Base-by-base conservation (phyloP, 2,113 vertebrate genomes). In the Brachypodius melanocephalos region DNA sequence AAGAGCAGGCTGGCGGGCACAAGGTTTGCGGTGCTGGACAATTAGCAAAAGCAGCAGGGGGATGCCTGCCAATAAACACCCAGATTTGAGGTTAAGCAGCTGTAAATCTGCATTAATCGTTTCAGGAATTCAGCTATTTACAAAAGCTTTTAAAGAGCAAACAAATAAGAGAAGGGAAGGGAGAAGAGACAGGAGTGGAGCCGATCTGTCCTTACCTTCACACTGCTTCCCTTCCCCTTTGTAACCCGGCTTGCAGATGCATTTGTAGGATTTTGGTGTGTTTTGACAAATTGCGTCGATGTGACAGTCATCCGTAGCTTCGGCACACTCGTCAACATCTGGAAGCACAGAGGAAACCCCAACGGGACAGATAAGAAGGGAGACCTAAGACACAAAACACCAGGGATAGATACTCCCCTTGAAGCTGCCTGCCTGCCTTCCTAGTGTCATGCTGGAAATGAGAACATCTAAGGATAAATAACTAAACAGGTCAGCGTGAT, bases 231-330 rank as follows among this genome's bases (percentile, higher is more conserved):
- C 99, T 77, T 99, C 99, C 52, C 99, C 99, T 96, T 99, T 99
- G 93, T 99, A 99, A 75, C 99, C 99, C 0, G 99, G 98, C 86
- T 99, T 99, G 97, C 99, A 99, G 96, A 99, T 99, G 96, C 99
- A 99, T 96, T 99, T 99, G 98, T 98, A 99, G 91, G 99, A 99
- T 95, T 98, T 99, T 4, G 98, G 98, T 0, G 99, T 99, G 97
- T 99, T 99, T 97, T 99, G 99, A 96, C 99, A 99, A 91, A 99
- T 98, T 19, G 99, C 99, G 25, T 99, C 99, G 8, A 99, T 99
- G 97, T 99, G 99, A 95, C 99, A 99, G 97, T 99, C 99, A 8
- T 99, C 99, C 0, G 99, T 99, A 63, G 96, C 98, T 93, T 99
- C 98, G 0, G 99, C 98, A 4, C 99, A 99, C 96, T 99, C 99